Conservation (phyloP, 2,888 invertebrate genomes). For the Chrysodeixis includens region DNA sequence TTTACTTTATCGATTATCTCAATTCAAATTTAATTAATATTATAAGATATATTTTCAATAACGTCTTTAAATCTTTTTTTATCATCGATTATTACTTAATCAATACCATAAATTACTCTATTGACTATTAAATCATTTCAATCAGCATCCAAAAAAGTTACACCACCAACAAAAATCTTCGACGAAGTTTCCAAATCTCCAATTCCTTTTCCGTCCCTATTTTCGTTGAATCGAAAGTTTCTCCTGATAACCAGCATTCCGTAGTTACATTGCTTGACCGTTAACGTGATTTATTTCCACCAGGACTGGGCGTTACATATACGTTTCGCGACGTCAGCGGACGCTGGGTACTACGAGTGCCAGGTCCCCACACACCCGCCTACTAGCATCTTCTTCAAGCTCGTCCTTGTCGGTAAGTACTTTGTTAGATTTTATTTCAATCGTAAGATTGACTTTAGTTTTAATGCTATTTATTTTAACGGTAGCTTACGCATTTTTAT, state of each 20-base stretch:
- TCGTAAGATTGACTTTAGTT: neutral
- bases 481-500: too few species aligned
- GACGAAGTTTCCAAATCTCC: neutral
- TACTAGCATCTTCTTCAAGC: constrained; percentile 90
- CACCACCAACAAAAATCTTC: neutral
- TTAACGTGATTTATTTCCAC: constrained; percentile 58
- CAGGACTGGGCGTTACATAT: constrained; percentile 92
- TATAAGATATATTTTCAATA: constrained; percentile 18
- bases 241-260: constrained; percentile 45
- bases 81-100: neutral
- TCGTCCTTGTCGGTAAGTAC: constrained; percentile 91
- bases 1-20: constrained; percentile 34
- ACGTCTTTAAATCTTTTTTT: neutral
- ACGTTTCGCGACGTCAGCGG: constrained; percentile 90
- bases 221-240: constrained; percentile 43
- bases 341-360: constrained; percentile 91
- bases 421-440: constrained; percentile 52
- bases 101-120: neutral
- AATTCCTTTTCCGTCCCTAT: constrained; percentile 13
- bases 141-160: neutral
- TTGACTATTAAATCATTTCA: neutral
- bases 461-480: neutral
- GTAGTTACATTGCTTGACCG: constrained; percentile 33
- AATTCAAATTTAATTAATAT: too few species aligned
- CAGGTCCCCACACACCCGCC: constrained; percentile 91